phyloP scores from a whole-genome alignment of 2,113 vertebrate genomes.

The Nesoenas mayeri region DNA sequence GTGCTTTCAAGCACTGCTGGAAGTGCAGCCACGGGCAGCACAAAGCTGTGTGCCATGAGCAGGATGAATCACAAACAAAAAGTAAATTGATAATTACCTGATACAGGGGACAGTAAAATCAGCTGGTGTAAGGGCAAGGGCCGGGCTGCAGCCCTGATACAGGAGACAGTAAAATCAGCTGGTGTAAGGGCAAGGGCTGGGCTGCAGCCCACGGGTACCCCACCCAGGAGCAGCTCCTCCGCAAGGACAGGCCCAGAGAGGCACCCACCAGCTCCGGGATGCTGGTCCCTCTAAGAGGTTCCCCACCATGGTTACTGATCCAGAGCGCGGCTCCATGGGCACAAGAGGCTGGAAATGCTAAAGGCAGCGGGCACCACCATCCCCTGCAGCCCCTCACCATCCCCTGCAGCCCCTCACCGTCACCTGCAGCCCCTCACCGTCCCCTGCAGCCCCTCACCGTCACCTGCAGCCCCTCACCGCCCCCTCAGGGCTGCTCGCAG shows the following conservation, averaged over 20 bases:
- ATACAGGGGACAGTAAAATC: neutral
- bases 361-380: neutral
- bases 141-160: neutral
- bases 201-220: neutral
- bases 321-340: neutral
- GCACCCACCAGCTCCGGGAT: neutral
- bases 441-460: neutral
- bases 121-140: too few species aligned
- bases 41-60: neutral
- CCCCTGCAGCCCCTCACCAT: neutral
- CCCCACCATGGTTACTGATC: accelerated
- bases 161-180: neutral
- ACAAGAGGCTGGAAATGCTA: accelerated
- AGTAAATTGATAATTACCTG: neutral
- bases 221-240: neutral
- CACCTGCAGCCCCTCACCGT: neutral
- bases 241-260: neutral
- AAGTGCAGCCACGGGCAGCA: neutral
- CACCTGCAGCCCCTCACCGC: neutral
- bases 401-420: neutral
- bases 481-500: neutral
- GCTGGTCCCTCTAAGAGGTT: neutral
- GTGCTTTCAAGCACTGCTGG: neutral
- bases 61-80: neutral
- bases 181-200: too few species aligned